Evolutionary conservation across 2,113 vertebrate genomes (phyloP).

Genomic region (Podarcis muralis): DNA sequence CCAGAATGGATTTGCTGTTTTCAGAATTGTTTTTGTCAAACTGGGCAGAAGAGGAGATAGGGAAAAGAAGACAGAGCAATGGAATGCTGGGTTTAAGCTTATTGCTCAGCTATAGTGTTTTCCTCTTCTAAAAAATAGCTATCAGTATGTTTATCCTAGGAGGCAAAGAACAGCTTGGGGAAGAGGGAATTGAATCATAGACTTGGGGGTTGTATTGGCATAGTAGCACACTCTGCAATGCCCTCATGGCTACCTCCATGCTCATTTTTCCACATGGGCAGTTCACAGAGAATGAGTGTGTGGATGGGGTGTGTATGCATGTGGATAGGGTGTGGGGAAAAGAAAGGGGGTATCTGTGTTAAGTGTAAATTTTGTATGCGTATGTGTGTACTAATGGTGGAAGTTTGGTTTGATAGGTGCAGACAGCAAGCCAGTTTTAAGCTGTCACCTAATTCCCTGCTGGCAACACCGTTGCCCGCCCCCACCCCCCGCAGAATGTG

Average conservation of each 20-base stretch:
- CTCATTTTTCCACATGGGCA: not conserved
- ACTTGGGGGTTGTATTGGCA: not conserved
- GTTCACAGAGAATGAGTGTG: no score
- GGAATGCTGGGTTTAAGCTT: not conserved
- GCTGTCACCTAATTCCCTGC: no score
- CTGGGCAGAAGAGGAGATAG: no score
- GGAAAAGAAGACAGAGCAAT: not conserved
- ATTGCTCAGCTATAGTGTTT: not conserved
- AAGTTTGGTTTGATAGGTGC: no score
- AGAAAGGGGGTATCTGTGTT: no score
- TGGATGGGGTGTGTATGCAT: not conserved
- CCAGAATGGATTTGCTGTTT: not conserved
- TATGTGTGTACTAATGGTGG: no score
- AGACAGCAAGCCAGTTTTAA: no score
- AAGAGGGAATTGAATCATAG: not conserved
- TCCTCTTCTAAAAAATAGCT: not conserved
- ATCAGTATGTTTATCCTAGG: not conserved
- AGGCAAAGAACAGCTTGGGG: not conserved
- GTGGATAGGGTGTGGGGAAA: no score
- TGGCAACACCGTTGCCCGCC: no score
- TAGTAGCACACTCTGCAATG: not conserved
- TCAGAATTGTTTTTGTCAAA: not conserved
- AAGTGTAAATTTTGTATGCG: no score
- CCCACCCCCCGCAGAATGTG: no score
- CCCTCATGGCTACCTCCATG: not conserved